These are phyloP conservation scores for Merluccius polli DNA, from an alignment of 2,797 vertebrate genomes.

Conservation along the genomic window DNA sequence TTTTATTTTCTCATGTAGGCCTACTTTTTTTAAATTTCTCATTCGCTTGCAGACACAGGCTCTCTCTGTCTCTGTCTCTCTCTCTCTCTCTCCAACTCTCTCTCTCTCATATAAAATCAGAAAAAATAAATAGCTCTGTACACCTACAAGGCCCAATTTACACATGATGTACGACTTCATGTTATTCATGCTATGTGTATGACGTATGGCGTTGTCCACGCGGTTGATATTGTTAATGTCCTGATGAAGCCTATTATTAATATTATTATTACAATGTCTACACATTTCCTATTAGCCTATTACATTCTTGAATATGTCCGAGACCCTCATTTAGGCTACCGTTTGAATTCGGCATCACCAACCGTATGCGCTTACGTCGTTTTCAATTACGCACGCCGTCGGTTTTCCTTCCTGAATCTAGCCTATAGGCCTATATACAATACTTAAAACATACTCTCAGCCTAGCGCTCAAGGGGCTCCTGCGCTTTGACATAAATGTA, in stretches of 20 bases:
- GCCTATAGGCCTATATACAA: no score
- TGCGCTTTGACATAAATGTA: constrained; percentile 89
- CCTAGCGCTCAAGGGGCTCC: constrained; percentile 73
- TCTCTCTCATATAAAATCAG: neutral
- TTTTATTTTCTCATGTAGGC: neutral
- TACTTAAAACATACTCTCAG: constrained; percentile 80
- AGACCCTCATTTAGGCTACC: neutral
- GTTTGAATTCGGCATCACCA: neutral
- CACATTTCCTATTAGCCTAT: neutral
- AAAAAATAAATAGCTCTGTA: neutral
- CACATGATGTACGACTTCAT: neutral
- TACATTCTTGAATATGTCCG: neutral
- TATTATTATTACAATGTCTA: constrained; percentile 18
- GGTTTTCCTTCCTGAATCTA: neutral
- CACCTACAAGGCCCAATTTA: neutral
- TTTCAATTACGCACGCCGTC: neutral
- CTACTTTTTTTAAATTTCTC: neutral
- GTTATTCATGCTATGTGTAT: neutral
- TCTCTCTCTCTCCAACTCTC: no score
- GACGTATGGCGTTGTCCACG: neutral
- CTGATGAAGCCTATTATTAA: constrained; percentile 16
- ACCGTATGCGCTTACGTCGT: neutral
- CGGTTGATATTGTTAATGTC: neutral
- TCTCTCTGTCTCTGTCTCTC: neutral
- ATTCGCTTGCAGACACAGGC: neutral